phyloP scores from a whole-genome alignment of 2,888 invertebrate genomes.

The Trichopria drosophilae region DNA sequence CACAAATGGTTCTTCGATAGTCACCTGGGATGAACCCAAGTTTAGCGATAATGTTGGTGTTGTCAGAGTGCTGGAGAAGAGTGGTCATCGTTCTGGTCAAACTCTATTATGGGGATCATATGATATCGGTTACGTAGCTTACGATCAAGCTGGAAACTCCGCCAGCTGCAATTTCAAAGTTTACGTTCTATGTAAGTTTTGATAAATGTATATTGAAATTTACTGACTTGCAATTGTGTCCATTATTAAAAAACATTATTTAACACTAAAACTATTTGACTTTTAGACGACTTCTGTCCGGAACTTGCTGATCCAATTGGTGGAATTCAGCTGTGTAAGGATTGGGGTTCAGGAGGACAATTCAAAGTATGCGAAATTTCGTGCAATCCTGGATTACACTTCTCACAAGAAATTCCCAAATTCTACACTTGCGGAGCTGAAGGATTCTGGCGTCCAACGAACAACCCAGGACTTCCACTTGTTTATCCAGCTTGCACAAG shows the following conservation, averaged over 20 bases:
- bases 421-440: constrained; percentile 98
- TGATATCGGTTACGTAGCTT: constrained; percentile 90
- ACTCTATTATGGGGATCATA: constrained; percentile 90
- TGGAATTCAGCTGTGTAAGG: constrained; percentile 88
- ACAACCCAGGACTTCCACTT: constrained; percentile 75
- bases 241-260: not conserved
- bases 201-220: not conserved
- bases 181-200: constrained; percentile 77
- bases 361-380: constrained; percentile 93
- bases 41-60: constrained; percentile 89
- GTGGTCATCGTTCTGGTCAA: constrained; percentile 84
- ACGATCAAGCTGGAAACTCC: constrained; percentile 88
- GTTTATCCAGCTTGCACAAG: constrained; percentile 91
- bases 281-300: constrained; percentile 88
- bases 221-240: not conserved
- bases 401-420: constrained; percentile 91
- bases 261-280: constrained; percentile 8
- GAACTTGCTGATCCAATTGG: constrained; percentile 86
- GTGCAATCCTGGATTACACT: constrained; percentile 82
- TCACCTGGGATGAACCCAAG: constrained; percentile 89
- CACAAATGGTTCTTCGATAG: constrained; percentile 86
- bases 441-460: constrained; percentile 94
- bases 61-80: constrained; percentile 77
- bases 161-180: constrained; percentile 91
- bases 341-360: constrained; percentile 95